phyloP scores from a whole-genome alignment of 2,888 invertebrate genomes.

The Microplitis deprimator region DNA sequence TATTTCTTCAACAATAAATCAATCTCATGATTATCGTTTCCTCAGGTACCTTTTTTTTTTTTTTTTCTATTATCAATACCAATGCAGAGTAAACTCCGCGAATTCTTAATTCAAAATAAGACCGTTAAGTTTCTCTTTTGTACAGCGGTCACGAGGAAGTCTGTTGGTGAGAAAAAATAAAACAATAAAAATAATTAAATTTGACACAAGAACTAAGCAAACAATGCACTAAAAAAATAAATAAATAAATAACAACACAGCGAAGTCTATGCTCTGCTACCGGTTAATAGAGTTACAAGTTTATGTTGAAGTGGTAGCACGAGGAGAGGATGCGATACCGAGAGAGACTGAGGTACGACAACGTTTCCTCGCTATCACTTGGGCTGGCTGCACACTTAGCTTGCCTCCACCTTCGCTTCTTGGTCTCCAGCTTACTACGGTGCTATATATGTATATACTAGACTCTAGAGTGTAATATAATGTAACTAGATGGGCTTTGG shows the following conservation, averaged over 20 bases:
- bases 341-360: conserved; percentile 46
- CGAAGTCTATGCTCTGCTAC: not conserved
- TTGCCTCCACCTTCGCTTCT: conserved; percentile 34
- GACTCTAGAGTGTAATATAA: not conserved
- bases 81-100: not conserved
- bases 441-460: not conserved
- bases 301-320: conserved; percentile 40
- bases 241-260: not conserved
- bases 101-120: not conserved
- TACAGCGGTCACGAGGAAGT: conserved; percentile 3
- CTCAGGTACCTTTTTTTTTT: not conserved
- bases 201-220: not conserved
- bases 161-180: conserved; percentile 11
- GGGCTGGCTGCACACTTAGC: conserved; percentile 21
- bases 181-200: not conserved
- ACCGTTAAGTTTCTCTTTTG: conserved; percentile 20
- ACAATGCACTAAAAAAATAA: not conserved
- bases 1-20: not conserved
- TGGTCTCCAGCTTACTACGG: not conserved
- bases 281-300: conserved; percentile 3
- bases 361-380: conserved; percentile 42
- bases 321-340: conserved; percentile 59
- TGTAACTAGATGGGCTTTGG: not conserved
- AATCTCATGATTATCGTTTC: conserved; percentile 1
- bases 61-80: conserved; percentile 5